Evolutionary conservation across 1,140 invertebrate species (phyloP).

Genomic region (Cydia amplana): DNA sequence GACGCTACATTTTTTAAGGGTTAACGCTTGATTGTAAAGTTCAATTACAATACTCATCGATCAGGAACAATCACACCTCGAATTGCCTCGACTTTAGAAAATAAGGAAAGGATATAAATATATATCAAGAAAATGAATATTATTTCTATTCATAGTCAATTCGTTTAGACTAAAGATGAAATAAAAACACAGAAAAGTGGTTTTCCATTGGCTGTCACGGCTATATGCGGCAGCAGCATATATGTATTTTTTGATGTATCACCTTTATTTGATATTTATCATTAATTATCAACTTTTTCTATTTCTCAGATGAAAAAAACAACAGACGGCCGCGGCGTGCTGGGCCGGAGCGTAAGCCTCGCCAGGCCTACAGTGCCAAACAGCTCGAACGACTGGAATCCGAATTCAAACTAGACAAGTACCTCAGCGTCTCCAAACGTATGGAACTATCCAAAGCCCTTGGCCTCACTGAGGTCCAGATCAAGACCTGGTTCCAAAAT

Average conservation of each 20-base stretch:
- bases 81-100: background rate
- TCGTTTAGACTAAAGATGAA: too few relatives aligned
- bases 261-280: background rate
- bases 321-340: constrained; percentile 88
- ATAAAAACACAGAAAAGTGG: too few relatives aligned
- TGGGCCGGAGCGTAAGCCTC: constrained; percentile 93
- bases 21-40: background rate
- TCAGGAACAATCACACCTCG: background rate
- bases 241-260: too few relatives aligned
- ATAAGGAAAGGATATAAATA: background rate
- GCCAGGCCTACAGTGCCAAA: constrained; percentile 96
- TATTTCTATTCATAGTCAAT: too few relatives aligned
- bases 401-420: constrained; percentile 97
- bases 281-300: constrained; percentile 34
- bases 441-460: constrained; percentile 95
- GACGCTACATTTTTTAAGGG: constrained; percentile 8
- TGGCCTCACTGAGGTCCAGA: constrained; percentile 96
- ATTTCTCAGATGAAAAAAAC: constrained; percentile 68
- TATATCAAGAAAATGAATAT: background rate
- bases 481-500: constrained; percentile 99
- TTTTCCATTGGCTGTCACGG: too few relatives aligned
- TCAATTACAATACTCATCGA: background rate
- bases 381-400: constrained; percentile 94
- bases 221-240: too few relatives aligned
- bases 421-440: constrained; percentile 95